Conservation (phyloP, 2,113 vertebrate species). For the Anhinga anhinga region DNA sequence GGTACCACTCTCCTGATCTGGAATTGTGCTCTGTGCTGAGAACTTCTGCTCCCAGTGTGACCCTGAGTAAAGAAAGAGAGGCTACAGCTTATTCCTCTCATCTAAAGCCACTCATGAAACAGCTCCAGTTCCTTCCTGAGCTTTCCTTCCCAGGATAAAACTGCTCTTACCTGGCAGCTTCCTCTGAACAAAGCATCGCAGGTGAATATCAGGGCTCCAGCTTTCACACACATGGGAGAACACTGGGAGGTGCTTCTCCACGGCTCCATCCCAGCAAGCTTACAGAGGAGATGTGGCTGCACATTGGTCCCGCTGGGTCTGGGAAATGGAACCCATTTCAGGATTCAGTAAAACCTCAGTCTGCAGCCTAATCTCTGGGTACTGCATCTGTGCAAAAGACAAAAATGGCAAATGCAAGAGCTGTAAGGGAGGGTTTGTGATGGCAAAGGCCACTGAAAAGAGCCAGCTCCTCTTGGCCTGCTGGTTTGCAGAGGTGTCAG, state of each 20-base stretch:
- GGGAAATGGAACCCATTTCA: constrained; percentile 18
- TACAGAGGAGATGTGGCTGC: background rate
- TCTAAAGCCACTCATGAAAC: background rate
- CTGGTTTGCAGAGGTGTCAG: background rate
- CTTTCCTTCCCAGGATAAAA: background rate
- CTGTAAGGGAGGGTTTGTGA: background rate
- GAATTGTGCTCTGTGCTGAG: background rate
- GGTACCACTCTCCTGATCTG: background rate
- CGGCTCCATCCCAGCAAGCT: background rate
- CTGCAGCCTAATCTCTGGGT: constrained; percentile 37
- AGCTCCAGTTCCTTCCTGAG: background rate
- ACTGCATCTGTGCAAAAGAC: constrained; percentile 2
- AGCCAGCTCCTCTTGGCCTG: background rate
- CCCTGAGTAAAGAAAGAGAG: background rate
- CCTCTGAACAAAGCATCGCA: background rate
- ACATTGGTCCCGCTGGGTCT: background rate
- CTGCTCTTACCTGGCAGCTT: background rate
- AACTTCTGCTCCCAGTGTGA: background rate
- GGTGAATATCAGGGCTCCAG: background rate
- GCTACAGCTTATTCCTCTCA: background rate
- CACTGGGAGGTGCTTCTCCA: background rate
- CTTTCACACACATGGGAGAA: background rate
- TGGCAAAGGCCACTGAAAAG: background rate
- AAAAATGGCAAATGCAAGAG: background rate
- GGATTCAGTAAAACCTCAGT: constrained; percentile 39